Percentiles rank a stretch among this genome's conserved stretches.
phyloP scores from a whole-genome alignment of 1,140 invertebrate species.

The Nautilus pompilius region DNA sequence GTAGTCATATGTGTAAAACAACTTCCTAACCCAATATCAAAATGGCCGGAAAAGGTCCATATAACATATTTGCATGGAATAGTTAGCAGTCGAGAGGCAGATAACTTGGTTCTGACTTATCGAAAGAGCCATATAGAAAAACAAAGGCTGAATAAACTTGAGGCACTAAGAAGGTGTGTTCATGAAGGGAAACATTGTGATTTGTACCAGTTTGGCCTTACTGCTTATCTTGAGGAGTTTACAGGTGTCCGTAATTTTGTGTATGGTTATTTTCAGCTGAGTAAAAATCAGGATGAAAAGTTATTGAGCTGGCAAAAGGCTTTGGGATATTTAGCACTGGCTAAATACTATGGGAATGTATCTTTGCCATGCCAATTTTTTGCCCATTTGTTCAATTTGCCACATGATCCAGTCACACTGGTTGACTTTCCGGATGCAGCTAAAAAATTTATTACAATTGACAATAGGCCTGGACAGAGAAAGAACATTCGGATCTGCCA shows the following conservation, averaged over 20 bases:
- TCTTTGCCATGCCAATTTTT: conserved; percentile 29
- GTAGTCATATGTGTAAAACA: conserved; percentile 19
- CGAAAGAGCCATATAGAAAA: conserved; percentile 11
- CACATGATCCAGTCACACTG: conserved; percentile 14
- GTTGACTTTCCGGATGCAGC: conserved; percentile 19
- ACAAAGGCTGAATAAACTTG: conserved; percentile 6
- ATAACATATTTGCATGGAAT: conserved; percentile 10
- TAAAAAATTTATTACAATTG: conserved; percentile 18
- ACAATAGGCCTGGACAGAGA: conserved; percentile 11
- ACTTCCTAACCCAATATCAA: conserved; percentile 13
- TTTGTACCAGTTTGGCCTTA: conserved; percentile 24
- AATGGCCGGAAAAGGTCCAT: not conserved
- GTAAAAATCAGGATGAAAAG: not conserved
- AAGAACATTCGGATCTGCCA: conserved; percentile 25
- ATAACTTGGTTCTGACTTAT: conserved; percentile 11
- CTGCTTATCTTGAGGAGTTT: conserved; percentile 20
- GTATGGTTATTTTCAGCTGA: conserved; percentile 10
- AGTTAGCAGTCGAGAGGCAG: conserved; percentile 13
- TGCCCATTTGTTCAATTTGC: conserved; percentile 11
- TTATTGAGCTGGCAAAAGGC: conserved; percentile 14
- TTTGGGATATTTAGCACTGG: conserved; percentile 22
- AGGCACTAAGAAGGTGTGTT: conserved; percentile 8
- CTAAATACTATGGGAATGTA: conserved; percentile 27
- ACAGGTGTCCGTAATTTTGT: conserved; percentile 19
- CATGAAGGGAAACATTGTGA: not conserved